phyloP scores from a whole-genome alignment of 2,888 invertebrate genomes.

The Allolobophora icterica region DNA sequence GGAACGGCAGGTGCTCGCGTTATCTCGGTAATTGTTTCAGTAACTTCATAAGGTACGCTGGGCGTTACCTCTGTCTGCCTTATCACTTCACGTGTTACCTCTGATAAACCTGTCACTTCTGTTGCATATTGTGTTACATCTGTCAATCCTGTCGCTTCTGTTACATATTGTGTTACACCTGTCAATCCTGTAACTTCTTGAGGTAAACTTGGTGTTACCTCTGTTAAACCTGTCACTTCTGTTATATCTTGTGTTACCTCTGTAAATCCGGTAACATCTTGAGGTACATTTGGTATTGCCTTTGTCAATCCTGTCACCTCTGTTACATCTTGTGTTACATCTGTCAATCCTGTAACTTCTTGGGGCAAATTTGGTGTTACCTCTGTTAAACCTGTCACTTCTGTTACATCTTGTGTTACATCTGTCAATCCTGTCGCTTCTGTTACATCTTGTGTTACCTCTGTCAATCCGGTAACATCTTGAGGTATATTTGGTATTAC shows the following conservation, averaged over 20 bases:
- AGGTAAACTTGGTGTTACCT: background rate
- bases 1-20: background rate
- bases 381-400: background rate
- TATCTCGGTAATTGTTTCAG: background rate
- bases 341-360: background rate
- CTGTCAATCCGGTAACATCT: too few relatives aligned
- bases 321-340: background rate
- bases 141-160: too few relatives aligned
- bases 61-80: too few relatives aligned
- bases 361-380: background rate
- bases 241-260: background rate
- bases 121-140: too few relatives aligned
- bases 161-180: too few relatives aligned
- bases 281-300: background rate
- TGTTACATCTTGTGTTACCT: too few relatives aligned
- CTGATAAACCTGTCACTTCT: too few relatives aligned
- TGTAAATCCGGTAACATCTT: background rate
- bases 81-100: too few relatives aligned
- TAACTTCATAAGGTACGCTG: too few relatives aligned
- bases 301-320: background rate
- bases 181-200: background rate
- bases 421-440: background rate
- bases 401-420: background rate
- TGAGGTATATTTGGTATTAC: too few relatives aligned
- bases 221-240: background rate